Conservation (phyloP, 2,113 vertebrate species). For the Petrocephalus microphthalmus region DNA sequence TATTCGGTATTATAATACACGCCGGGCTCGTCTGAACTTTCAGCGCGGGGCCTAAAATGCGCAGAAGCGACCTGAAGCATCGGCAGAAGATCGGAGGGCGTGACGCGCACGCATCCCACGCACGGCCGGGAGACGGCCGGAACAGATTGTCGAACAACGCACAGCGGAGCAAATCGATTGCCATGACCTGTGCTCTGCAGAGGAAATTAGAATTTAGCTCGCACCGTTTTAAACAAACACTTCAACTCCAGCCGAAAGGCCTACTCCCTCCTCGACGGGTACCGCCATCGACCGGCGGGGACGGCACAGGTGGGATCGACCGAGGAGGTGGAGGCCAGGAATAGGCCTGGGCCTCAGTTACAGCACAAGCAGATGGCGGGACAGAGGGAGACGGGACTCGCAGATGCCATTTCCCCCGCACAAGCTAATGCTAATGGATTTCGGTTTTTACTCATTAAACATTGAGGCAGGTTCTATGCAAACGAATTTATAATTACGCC, state of each 20-base stretch:
- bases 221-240: neutral
- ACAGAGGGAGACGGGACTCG: slow-evolving; percentile 32
- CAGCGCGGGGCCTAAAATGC: neutral
- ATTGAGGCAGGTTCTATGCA: slow-evolving; percentile 19
- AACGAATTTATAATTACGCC: slow-evolving; percentile 14
- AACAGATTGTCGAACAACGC: neutral
- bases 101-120: neutral
- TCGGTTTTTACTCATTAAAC: slow-evolving; percentile 25
- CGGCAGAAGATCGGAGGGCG: neutral
- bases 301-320: neutral
- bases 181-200: neutral
- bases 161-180: neutral
- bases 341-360: slow-evolving; percentile 24
- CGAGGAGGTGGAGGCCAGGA: neutral
- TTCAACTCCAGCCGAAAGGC: neutral
- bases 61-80: neutral
- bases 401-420: slow-evolving; percentile 21
- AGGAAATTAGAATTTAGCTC: neutral
- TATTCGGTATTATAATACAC: neutral
- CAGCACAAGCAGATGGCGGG: slow-evolving; percentile 24
- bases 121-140: neutral
- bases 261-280: neutral
- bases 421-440: slow-evolving; percentile 15
- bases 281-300: neutral
- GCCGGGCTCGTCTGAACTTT: neutral